Evolutionary conservation across 2,888 invertebrate species (phyloP), one percentile per base, ranked within the genome.

Genomic region (Leptinotarsa haldemani): DNA sequence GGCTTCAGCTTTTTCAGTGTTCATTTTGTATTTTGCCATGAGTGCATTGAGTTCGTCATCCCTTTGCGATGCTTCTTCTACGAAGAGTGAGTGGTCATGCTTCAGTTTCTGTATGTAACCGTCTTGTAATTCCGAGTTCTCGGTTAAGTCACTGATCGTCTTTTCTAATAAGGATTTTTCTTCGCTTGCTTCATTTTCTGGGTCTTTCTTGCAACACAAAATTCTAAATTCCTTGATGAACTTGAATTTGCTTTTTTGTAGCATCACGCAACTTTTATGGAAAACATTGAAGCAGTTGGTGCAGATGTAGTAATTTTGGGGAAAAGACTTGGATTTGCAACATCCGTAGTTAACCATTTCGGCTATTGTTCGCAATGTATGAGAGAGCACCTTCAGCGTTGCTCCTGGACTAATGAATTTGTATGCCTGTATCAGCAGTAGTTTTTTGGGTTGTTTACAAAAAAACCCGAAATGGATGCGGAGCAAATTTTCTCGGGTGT

Each of bases 101-200:
- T 53, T 53, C 18, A 18, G 9, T 53, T 53, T 18, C 9, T 53
- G 5, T n/a, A 53, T 53, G 18, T 53, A 53, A 18, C 53, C 18
- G 18, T 53, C 18, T 53, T 53, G 18, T 18, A 18, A 7, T 53
- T 20, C n/a, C 9, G n/a, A 9, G 53, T 53, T 53, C 18, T 18
- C 53, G 18, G n/a, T 53, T 18, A 53, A n/a, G 9, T 53, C 53
- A 18, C n/a, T 53, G 9, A 18, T n/a, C n/a, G 53, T 53, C 53
- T 53, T n/a, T 18, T 53, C 53, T 9, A 53, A 53, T 53, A 53
- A 18, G 18, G 53, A 53, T 53, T 53, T 53, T 18, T 53, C 53
- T 12, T 53, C 53, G 18, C 5, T 53, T 13, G 16, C 13, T 13
- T 16, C 4, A 15, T 48, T 48, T 48, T 48, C 48, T 13, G 53